Evolutionary conservation across 2,888 invertebrate species (phyloP).

Genomic region (Ophion slaviceki): DNA sequence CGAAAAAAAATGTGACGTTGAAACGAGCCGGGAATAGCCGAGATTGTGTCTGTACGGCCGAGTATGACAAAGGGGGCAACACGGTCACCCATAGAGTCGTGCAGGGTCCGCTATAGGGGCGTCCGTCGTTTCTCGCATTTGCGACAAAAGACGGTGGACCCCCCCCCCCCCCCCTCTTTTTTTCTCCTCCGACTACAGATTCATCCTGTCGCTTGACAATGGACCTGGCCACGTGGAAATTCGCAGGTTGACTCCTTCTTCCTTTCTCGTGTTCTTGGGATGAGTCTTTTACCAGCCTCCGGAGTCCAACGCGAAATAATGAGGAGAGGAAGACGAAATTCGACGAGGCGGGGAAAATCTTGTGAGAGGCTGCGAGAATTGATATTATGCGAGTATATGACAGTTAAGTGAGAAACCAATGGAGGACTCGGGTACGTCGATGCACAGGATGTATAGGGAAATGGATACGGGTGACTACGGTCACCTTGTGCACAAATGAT

Average conservation of each 20-base stretch:
- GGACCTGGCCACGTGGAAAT: constrained; percentile 77
- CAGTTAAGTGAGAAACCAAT: constrained; percentile 49
- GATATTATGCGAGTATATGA: constrained; percentile 37
- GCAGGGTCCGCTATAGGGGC: constrained; percentile 19
- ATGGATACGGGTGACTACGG: constrained; percentile 28
- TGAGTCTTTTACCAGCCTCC: neutral
- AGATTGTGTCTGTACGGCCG: neutral
- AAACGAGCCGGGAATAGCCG: constrained; percentile 28
- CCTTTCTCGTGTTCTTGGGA: constrained; percentile 9
- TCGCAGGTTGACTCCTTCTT: constrained; percentile 80
- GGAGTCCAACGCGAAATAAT: constrained; percentile 50
- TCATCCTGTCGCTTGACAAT: constrained; percentile 70
- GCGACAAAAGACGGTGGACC: constrained; percentile 64
- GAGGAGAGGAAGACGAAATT: constrained; percentile 46
- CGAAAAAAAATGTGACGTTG: constrained; percentile 19
- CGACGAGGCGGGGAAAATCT: constrained; percentile 51
- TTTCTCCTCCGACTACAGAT: constrained; percentile 43
- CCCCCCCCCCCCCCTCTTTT: neutral
- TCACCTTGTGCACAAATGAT: constrained; percentile 26
- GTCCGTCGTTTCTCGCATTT: constrained; percentile 59
- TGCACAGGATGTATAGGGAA: constrained; percentile 12
- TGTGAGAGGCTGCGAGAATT: constrained; percentile 56
- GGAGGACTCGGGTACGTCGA: constrained; percentile 31
- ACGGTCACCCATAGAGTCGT: constrained; percentile 5
- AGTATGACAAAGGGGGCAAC: constrained; percentile 23